Conservation (phyloP, 2,113 vertebrate genomes). For the Gulo gulo region DNA sequence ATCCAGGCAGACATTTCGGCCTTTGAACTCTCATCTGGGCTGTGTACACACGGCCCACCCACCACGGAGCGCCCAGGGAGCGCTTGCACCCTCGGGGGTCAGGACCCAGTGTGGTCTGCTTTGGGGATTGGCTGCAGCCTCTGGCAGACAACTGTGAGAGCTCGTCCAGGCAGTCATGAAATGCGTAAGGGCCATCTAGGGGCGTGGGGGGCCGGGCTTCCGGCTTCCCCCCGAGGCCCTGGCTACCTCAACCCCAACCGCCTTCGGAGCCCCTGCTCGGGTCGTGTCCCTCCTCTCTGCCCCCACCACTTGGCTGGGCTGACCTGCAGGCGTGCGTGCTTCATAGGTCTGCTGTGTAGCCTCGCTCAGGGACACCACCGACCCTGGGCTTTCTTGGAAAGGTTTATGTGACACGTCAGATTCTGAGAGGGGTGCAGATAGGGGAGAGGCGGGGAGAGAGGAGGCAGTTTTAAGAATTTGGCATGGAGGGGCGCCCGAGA, state of each 20-base stretch:
- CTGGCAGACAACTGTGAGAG: background rate
- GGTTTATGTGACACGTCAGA: background rate
- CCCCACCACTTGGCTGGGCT: background rate
- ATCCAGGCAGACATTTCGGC: background rate
- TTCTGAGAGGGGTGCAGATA: background rate
- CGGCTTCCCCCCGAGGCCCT: background rate
- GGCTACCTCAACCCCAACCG: too few relatives aligned
- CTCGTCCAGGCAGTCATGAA: background rate
- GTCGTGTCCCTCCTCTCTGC: background rate
- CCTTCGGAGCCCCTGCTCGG: background rate
- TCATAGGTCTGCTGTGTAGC: background rate
- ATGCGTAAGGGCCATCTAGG: background rate
- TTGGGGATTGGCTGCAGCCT: background rate
- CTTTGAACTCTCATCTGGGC: background rate
- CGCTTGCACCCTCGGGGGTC: fast-evolving
- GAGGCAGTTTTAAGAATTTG: constrained; percentile 17
- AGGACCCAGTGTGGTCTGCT: background rate
- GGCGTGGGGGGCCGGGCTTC: background rate
- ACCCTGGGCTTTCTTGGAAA: background rate
- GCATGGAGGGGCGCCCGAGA: too few relatives aligned
- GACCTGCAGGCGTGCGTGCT: background rate
- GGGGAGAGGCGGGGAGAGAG: background rate
- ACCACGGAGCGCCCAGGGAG: background rate
- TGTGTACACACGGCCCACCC: background rate
- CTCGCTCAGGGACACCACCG: background rate